phyloP scores from a whole-genome alignment of 2,113 vertebrate species.

The Limanda limanda region DNA sequence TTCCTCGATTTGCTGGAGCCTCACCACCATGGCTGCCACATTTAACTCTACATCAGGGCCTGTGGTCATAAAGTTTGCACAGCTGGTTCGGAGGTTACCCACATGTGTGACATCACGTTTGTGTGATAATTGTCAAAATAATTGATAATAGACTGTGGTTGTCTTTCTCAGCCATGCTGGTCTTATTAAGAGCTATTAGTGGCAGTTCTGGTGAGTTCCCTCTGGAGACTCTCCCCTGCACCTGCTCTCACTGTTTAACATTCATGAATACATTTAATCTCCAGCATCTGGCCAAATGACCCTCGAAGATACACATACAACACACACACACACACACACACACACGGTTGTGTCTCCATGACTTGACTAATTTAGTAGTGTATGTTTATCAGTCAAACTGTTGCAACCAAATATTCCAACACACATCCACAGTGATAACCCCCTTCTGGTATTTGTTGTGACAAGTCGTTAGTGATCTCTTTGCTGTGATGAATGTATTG shows the following conservation, averaged over 20 bases:
- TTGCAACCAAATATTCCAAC: neutral
- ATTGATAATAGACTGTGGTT: slow-evolving; percentile 31
- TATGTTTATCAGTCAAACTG: too few species aligned
- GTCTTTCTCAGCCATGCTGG: slow-evolving; percentile 36
- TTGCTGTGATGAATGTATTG: neutral
- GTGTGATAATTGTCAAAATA: slow-evolving; percentile 24
- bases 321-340: too few species aligned
- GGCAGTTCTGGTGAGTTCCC: slow-evolving; percentile 46
- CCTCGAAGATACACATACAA: slow-evolving; percentile 21
- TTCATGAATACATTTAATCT: slow-evolving; percentile 74
- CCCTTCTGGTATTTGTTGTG: neutral
- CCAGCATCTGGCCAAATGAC: slow-evolving; percentile 56
- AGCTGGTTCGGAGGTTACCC: slow-evolving; percentile 33
- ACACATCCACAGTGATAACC: neutral
- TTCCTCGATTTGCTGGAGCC: neutral
- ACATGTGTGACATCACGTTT: slow-evolving; percentile 8
- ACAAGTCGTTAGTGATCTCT: neutral
- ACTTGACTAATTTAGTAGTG: too few species aligned
- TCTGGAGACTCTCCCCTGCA: slow-evolving; percentile 59
- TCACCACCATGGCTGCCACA: neutral
- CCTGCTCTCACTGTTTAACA: slow-evolving; percentile 79
- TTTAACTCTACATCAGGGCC: neutral
- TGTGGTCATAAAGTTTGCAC: slow-evolving; percentile 13
- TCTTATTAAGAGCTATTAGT: slow-evolving; percentile 63
- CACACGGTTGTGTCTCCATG: too few species aligned